Evolutionary conservation across 1,140 invertebrate species (phyloP).

Genomic region (Bombus confusus): DNA sequence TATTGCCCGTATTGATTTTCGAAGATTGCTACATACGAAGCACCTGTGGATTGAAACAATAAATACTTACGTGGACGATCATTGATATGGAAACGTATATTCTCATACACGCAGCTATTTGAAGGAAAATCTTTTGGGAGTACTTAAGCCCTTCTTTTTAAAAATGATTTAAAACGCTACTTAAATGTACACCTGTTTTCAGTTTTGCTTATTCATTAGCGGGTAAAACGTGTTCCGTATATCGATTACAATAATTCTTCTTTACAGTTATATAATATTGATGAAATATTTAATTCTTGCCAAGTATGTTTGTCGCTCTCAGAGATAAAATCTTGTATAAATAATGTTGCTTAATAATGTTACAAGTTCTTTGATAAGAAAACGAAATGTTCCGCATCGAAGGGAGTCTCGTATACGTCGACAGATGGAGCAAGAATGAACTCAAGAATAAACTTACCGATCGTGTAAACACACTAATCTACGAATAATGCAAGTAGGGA

Average conservation of each 20-base stretch:
- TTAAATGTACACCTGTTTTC: not conserved
- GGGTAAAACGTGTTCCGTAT: not conserved
- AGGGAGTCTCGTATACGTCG: not conserved
- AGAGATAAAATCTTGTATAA: not conserved
- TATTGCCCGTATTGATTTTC: too few species aligned
- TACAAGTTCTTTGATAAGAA: not conserved
- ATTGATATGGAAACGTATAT: not conserved
- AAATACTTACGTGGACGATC: not conserved
- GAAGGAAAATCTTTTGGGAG: too few species aligned
- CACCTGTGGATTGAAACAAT: not conserved
- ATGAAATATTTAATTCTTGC: not conserved
- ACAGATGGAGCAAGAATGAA: conserved; percentile 11
- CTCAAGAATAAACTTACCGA: not conserved
- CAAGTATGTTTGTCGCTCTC: not conserved
- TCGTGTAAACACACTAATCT: not conserved
- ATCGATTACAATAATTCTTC: not conserved
- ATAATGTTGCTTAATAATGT: not conserved
- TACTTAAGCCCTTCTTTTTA: not conserved
- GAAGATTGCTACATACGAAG: too few species aligned
- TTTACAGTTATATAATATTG: not conserved
- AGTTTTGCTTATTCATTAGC: not conserved
- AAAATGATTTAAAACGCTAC: too few species aligned
- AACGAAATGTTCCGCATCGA: not conserved
- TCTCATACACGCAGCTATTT: not conserved
- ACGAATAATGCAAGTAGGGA: not conserved